Base-by-base conservation (phyloP, 2,113 vertebrate species). In the Parus major region DNA sequence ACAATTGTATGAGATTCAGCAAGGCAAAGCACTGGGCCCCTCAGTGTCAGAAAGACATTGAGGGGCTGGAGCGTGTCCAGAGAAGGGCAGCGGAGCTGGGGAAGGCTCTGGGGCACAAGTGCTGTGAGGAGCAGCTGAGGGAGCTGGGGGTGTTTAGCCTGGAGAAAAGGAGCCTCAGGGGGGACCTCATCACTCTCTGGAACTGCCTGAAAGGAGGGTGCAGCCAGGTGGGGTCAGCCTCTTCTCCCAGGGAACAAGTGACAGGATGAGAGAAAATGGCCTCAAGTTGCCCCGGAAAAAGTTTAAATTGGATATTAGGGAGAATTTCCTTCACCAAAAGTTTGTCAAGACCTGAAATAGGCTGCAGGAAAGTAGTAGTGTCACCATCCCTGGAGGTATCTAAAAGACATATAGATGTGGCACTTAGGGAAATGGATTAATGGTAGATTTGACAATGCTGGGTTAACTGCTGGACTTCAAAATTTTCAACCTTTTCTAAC, bases 171-270 rank as follows among this genome's bases (percentile, higher is more conserved):
- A 68, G 39, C 24, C 36, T 88, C 53, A n/a, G 27, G 19, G 33
- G n/a, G 2, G 2, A 24, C 24, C n/a, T 46, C 19, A 21, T 10
- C 3, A 0, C 53, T 68, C 47, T 41, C 15, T n/a, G 0, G 1
- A n/a, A 0, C 11, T 21, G 2, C 39, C 77, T 53, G 11, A 29
- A 4, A 46, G 53, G 29, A 60, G 6, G 9, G 0, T 17, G 61
- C 0, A 47, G 39, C 46, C 39, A 2, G 12, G 33, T 11, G 27
- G 17, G 3, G 3, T 36, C 1, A 0, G 33, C 0, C 27, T 66
- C n/a, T 29, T 53, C 46, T 60, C 0, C 4, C 8, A 60, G 5
- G 44, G 9, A 24, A 59, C 23, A 73, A 44, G 24, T 18, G 24
- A 39, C 1, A 68, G 11, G 1, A 75, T 2, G 9, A 41, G 39